These are phyloP conservation scores for Miltochrista miniata DNA, from an alignment of 2,888 invertebrate genomes.

Conservation along the genomic window DNA sequence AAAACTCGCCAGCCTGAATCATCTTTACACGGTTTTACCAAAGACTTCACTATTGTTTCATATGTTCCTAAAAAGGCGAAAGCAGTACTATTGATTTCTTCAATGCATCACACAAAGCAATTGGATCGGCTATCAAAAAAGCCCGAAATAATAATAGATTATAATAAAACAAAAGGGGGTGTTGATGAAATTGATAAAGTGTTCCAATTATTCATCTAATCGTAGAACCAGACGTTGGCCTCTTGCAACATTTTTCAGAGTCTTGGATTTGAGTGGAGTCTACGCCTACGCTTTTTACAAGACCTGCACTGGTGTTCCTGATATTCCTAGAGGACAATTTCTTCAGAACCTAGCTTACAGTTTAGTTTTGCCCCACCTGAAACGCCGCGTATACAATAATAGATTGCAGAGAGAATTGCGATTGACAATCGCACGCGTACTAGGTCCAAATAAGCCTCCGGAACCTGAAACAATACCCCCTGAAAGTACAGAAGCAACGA, in stretches of 20 bases:
- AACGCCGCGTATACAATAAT: background rate
- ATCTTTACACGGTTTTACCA: constrained; percentile 4
- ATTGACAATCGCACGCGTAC: background rate
- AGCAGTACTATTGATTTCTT: background rate
- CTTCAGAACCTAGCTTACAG: background rate
- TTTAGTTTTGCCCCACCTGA: background rate
- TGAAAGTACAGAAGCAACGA: too few relatives aligned
- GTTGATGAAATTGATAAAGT: background rate
- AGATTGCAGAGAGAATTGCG: background rate
- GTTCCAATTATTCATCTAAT: too few relatives aligned
- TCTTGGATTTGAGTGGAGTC: too few relatives aligned
- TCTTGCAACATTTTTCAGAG: too few relatives aligned
- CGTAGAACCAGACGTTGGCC: too few relatives aligned
- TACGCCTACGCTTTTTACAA: background rate
- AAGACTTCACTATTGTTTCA: background rate
- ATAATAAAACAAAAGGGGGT: background rate
- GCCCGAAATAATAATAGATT: background rate
- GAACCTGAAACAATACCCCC: too few relatives aligned
- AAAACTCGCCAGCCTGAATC: too few relatives aligned
- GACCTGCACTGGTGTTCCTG: background rate
- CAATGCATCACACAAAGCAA: background rate
- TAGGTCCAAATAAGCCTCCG: background rate
- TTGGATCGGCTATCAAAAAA: background rate
- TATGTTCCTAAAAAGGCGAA: constrained; percentile 3
- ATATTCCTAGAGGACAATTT: background rate